Percentiles rank a stretch among this genome's conserved stretches.
Conservation (phyloP, 2,888 invertebrate species). For the Leucania comma region DNA sequence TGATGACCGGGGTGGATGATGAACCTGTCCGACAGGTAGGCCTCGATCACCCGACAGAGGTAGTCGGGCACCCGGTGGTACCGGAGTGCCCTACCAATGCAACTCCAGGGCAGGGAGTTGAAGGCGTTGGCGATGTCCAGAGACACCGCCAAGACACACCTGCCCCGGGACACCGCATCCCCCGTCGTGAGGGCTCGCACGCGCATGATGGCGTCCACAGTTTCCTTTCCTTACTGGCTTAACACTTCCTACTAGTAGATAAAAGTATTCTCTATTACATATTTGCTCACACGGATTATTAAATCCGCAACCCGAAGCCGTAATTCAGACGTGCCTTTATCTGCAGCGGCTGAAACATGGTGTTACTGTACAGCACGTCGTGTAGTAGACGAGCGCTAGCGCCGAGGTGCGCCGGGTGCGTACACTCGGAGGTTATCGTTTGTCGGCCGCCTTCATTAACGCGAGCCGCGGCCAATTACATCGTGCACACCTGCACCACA, state of each 20-base stretch:
- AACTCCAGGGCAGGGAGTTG: no score
- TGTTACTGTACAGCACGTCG: constrained; percentile 2
- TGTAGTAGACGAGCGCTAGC: background rate
- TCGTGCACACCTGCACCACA: constrained; percentile 32
- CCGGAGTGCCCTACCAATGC: no score
- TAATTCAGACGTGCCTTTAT: constrained; percentile 15
- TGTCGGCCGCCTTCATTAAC: constrained; percentile 45
- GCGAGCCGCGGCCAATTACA: constrained; percentile 31
- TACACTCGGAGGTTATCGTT: constrained; percentile 38
- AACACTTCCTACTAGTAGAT: background rate
- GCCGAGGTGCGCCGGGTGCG: constrained; percentile 16
- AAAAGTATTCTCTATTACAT: background rate
- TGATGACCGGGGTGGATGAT: no score
- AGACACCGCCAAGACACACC: no score
- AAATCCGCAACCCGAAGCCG: constrained; percentile 3
- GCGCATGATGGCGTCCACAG: no score
- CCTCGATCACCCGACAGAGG: no score
- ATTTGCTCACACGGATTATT: background rate
- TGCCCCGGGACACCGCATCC: no score
- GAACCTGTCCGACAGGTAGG: no score
- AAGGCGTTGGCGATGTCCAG: no score
- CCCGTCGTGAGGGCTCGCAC: no score
- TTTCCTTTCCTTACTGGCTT: background rate
- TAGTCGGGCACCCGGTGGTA: no score
- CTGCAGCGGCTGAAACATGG: constrained; percentile 21